Percentiles rank a stretch among this genome's conserved stretches.
phyloP scores from a whole-genome alignment of 2,797 vertebrate genomes.

The Sarcoramphus papa region DNA sequence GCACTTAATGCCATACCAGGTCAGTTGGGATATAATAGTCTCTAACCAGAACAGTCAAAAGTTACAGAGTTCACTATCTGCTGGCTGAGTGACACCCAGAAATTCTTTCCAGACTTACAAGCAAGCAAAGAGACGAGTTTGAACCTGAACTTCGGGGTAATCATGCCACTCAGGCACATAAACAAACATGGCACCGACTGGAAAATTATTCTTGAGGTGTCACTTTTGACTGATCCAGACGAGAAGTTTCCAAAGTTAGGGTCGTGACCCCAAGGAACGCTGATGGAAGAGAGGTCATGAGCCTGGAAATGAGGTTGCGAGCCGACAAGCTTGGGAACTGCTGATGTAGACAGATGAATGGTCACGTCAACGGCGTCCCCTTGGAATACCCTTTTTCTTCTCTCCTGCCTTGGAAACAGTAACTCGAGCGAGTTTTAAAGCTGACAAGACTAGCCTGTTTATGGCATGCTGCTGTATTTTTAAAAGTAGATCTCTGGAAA shows the following conservation, averaged over 20 bases:
- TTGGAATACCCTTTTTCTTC: neutral
- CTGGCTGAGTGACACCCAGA: slow-evolving; percentile 12
- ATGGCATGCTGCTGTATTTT: neutral
- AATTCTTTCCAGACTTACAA: slow-evolving; percentile 24
- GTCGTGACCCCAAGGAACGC: accelerated
- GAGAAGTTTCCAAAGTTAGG: neutral
- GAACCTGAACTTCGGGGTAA: slow-evolving; percentile 35
- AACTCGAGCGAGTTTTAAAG: neutral
- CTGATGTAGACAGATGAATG: neutral
- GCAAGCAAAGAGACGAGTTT: slow-evolving; percentile 26
- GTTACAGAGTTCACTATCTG: neutral
- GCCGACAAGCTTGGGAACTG: neutral
- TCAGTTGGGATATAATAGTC: neutral
- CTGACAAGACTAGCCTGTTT: neutral
- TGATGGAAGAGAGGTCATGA: neutral
- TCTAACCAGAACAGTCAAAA: slow-evolving; percentile 11
- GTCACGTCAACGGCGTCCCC: neutral
- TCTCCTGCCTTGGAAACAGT: neutral
- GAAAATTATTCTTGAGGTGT: neutral
- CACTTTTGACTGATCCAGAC: slow-evolving; percentile 2
- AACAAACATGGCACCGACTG: neutral
- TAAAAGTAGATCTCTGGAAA: neutral
- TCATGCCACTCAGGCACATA: neutral
- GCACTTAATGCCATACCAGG: neutral
- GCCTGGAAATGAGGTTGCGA: neutral